A percentile compares a stretch with the other conserved stretches of the same genome.
phyloP scores from a whole-genome alignment of 2,888 invertebrate genomes.

The Nymphalis c-album region DNA sequence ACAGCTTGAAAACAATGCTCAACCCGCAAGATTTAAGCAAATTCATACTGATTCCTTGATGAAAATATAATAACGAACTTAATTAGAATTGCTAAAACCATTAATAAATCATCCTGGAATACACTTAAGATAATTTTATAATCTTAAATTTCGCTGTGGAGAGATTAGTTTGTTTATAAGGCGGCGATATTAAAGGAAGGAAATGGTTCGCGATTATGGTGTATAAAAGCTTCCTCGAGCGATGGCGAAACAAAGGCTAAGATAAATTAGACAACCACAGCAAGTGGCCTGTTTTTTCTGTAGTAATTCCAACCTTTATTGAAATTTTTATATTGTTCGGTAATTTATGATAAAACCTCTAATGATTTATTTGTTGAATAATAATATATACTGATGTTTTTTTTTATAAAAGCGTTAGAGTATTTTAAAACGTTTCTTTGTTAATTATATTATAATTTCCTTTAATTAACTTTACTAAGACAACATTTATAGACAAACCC shows the following conservation, averaged over 20 bases:
- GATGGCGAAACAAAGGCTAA: slow-evolving; percentile 33
- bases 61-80: background rate
- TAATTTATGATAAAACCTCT: slow-evolving; percentile 19
- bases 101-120: background rate
- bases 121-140: background rate
- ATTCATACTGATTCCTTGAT: no score
- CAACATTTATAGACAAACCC: no score
- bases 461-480: no score
- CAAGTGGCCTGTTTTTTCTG: slow-evolving; percentile 26
- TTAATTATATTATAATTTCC: no score
- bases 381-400: background rate
- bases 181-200: slow-evolving; percentile 27
- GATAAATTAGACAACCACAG: slow-evolving; percentile 36
- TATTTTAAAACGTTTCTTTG: background rate
- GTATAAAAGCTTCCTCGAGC: slow-evolving; percentile 30
- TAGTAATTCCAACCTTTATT: slow-evolving; percentile 14
- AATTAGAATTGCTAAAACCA: background rate
- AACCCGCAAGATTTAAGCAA: no score
- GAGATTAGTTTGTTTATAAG: slow-evolving; percentile 31
- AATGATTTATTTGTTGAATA: slow-evolving; percentile 8
- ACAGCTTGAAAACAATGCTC: no score
- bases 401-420: background rate
- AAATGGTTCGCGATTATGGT: slow-evolving; percentile 31
- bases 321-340: slow-evolving; percentile 17
- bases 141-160: slow-evolving; percentile 12